These are phyloP conservation scores for Scolopax rusticola DNA, from an alignment of 2,797 vertebrate species.

Conservation along the genomic window DNA sequence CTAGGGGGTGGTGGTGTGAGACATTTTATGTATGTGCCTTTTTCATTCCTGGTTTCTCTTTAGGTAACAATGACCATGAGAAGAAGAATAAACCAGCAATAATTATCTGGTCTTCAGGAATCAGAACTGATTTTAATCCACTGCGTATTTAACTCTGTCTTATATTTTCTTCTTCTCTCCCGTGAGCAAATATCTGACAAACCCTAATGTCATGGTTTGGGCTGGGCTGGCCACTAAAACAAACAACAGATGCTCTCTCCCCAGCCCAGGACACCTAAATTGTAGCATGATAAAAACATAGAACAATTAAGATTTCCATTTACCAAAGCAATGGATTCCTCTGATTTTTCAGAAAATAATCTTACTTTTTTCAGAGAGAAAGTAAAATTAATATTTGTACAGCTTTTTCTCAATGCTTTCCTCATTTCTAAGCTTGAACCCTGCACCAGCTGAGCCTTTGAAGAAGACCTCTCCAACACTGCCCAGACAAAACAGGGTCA, in stretches of 20 bases:
- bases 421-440: background rate
- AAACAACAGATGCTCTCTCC: background rate
- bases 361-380: background rate
- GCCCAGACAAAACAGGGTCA: background rate
- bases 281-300: background rate
- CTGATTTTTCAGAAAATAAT: background rate
- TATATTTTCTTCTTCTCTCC: conserved; percentile 13
- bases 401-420: background rate
- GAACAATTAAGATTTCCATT: background rate
- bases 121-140: conserved; percentile 1
- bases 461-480: background rate
- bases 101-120: background rate
- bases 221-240: background rate
- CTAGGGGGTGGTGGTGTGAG: background rate
- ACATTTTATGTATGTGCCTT: background rate
- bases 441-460: background rate
- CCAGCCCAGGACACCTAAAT: background rate
- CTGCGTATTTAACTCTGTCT: background rate
- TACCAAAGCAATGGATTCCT: background rate
- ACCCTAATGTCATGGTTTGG: background rate
- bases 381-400: background rate
- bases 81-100: background rate
- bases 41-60: background rate
- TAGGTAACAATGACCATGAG: background rate
- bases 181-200: background rate